A percentile compares a stretch with the other conserved stretches of the same genome.
These are phyloP conservation scores for Numenius phaeopus DNA, from an alignment of 2,797 vertebrate genomes.

Conservation along the genomic window DNA sequence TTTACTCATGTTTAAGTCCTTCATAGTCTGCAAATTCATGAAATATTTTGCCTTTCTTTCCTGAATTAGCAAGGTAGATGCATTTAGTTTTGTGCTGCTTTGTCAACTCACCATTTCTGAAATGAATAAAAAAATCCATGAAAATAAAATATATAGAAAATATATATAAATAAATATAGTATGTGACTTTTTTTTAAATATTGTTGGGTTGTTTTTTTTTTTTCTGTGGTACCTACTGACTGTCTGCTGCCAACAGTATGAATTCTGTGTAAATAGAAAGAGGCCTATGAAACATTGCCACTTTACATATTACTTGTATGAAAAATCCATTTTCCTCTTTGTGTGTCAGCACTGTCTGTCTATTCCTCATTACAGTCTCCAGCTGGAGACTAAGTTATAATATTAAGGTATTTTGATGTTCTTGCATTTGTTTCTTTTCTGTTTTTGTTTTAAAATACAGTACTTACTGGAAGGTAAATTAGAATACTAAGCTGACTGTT, in stretches of 20 bases:
- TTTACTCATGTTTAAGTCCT: background rate
- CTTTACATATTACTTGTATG: constrained; percentile 19
- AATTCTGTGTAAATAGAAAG: background rate
- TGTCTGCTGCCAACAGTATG: background rate
- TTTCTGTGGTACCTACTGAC: background rate
- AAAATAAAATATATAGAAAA: background rate
- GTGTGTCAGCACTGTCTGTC: background rate
- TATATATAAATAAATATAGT: background rate
- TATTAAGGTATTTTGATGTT: background rate
- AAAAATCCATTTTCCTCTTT: constrained; percentile 37
- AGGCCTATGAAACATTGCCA: constrained; percentile 21
- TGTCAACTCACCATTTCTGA: background rate
- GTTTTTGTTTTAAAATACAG: background rate
- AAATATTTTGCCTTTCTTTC: background rate
- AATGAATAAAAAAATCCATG: background rate
- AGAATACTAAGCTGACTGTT: background rate
- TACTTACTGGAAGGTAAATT: constrained; percentile 54
- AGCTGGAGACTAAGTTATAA: constrained; percentile 33
- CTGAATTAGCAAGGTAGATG: background rate
- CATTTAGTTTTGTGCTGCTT: background rate
- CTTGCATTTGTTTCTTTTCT: background rate
- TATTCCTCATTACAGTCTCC: constrained; percentile 22
- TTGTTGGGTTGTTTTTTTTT: background rate
- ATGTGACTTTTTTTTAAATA: background rate
- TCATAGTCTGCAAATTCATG: background rate